phyloP scores from a whole-genome alignment of 2,888 invertebrate genomes.

The Schrankia costaestrigalis region DNA sequence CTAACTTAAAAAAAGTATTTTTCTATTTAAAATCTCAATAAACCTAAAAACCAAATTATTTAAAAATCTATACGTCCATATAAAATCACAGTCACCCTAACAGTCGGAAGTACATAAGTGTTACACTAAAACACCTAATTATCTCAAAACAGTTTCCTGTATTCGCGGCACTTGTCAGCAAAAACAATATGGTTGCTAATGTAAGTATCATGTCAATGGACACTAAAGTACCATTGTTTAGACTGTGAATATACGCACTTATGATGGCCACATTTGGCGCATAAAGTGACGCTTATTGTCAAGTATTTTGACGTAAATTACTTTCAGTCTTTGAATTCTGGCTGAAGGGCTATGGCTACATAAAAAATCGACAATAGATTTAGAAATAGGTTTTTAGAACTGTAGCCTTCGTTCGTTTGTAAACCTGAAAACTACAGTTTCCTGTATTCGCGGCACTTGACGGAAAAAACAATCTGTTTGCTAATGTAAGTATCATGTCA shows the following conservation, averaged over 20 bases:
- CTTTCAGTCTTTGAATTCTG: no score
- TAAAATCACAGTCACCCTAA: slow-evolving; percentile 39
- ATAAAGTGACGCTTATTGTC: slow-evolving; percentile 6
- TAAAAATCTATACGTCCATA: not conserved
- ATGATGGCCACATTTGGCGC: slow-evolving; percentile 6
- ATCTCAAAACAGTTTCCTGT: slow-evolving; percentile 64
- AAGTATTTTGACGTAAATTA: no score
- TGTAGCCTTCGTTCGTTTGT: no score
- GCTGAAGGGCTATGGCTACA: no score
- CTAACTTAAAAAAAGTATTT: not conserved
- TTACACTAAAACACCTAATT: slow-evolving; percentile 67
- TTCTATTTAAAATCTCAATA: no score
- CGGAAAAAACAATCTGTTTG: slow-evolving; percentile 29
- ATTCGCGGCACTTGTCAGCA: no score
- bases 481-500: slow-evolving; percentile 54
- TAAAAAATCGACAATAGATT: no score
- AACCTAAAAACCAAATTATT: not conserved
- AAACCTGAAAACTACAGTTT: no score
- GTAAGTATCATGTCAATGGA: slow-evolving; percentile 45
- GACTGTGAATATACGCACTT: slow-evolving; percentile 26
- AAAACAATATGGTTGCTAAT: slow-evolving; percentile 41
- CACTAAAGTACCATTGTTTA: slow-evolving; percentile 25
- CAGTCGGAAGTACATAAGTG: slow-evolving; percentile 65
- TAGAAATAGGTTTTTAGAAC: no score
- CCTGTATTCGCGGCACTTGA: no score